These are phyloP conservation scores for Syritta pipiens DNA, from an alignment of 2,888 invertebrate species.

Conservation along the genomic window DNA sequence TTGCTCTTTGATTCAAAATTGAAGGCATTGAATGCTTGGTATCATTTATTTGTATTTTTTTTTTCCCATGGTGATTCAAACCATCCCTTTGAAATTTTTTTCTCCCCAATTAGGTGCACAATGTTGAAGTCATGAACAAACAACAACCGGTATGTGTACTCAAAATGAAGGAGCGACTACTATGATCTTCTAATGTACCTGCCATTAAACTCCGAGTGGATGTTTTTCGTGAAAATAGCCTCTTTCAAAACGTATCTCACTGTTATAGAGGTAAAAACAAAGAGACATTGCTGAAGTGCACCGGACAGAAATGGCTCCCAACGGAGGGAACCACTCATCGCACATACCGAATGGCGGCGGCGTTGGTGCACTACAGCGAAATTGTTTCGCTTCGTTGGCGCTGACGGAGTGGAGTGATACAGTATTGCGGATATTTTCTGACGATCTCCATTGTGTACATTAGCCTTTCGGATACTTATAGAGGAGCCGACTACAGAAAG, in stretches of 20 bases:
- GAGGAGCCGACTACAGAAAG: conserved; percentile 30
- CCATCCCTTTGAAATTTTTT: too few relatives aligned
- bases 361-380: conserved; percentile 10
- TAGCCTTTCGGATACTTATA: conserved; percentile 23
- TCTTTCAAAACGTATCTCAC: conserved; percentile 10
- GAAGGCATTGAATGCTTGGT: too few relatives aligned
- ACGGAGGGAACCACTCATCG: conserved; percentile 35
- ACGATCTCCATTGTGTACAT: conserved; percentile 36
- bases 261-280: conserved; percentile 20
- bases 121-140: too few relatives aligned
- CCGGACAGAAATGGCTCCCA: conserved; percentile 25
- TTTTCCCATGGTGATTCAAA: too few relatives aligned
- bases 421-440: conserved; percentile 61
- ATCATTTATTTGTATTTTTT: too few relatives aligned
- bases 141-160: too few relatives aligned
- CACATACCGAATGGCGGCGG: conserved; percentile 7
- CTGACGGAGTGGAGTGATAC: conserved; percentile 52
- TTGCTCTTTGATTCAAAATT: too few relatives aligned
- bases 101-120: too few relatives aligned
- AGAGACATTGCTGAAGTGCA: conserved; percentile 27
- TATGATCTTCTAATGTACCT: conserved; percentile 13
- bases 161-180: too few relatives aligned
- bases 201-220: conserved; percentile 1
- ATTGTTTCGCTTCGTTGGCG: conserved; percentile 48
- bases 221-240: conserved; percentile 31